A percentile compares a stretch with the other conserved stretches of the same genome.
phyloP scores from a whole-genome alignment of 2,888 invertebrate genomes.

The Ypsolopha sequella region DNA sequence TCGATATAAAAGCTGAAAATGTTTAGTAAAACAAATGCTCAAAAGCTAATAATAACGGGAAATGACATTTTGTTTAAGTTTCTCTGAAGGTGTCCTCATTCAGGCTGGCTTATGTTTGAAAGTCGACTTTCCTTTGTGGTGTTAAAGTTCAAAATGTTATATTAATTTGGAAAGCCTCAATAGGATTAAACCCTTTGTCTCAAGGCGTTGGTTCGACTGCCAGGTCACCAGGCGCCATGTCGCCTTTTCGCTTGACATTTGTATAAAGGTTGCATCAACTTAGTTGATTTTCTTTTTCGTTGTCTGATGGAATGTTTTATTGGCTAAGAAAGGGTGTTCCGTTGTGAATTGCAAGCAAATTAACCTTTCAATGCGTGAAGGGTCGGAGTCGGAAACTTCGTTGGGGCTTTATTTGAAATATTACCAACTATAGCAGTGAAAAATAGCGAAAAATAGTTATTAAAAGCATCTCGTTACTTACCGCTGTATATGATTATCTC shows the following conservation, averaged over 20 bases:
- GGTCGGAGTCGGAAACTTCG: neutral
- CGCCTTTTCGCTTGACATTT: constrained; percentile 58
- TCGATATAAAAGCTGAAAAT: no score
- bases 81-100: neutral
- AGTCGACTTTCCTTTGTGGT: neutral
- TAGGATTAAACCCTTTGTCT: constrained; percentile 64
- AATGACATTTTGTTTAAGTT: neutral
- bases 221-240: constrained; percentile 27
- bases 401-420: neutral
- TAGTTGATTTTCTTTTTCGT: constrained; percentile 56
- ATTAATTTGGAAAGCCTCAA: constrained; percentile 22
- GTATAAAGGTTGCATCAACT: constrained; percentile 59
- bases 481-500: neutral
- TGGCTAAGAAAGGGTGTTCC: constrained; percentile 49
- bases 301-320: constrained; percentile 48
- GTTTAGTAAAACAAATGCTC: no score
- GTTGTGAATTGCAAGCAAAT: constrained; percentile 33
- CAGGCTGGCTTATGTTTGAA: neutral
- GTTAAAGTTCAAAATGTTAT: constrained; percentile 37
- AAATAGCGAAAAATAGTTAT: neutral
- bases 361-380: constrained; percentile 32
- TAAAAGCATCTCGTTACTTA: neutral
- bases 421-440: neutral
- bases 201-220: constrained; percentile 31
- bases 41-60: neutral